Conservation (phyloP, 2,888 invertebrate species). For the Tetragnatha montana region DNA sequence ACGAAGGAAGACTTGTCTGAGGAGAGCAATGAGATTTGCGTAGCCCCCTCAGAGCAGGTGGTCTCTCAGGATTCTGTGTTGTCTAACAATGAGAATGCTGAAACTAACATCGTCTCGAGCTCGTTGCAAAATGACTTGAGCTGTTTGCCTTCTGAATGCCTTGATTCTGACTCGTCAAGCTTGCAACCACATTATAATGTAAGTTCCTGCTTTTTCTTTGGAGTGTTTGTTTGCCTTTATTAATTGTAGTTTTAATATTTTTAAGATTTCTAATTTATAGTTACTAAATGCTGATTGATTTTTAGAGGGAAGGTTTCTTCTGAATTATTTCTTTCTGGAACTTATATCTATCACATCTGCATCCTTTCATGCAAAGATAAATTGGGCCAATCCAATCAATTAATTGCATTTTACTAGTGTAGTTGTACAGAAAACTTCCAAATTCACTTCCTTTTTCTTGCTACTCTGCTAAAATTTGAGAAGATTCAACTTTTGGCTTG, state of each 20-base stretch:
- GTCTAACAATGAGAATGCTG: constrained; percentile 49
- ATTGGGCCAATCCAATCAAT: too few species aligned
- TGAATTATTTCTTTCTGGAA: too few species aligned
- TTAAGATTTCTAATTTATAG: not conserved
- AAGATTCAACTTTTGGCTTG: too few species aligned
- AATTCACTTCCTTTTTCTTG: too few species aligned
- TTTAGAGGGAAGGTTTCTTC: too few species aligned
- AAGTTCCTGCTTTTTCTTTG: constrained; percentile 46
- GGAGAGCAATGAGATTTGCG: constrained; percentile 38
- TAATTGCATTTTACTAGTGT: too few species aligned
- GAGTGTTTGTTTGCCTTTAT: not conserved
- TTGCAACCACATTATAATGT: constrained; percentile 66
- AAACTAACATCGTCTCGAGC: constrained; percentile 37
- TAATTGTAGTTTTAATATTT: not conserved
- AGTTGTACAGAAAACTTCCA: too few species aligned
- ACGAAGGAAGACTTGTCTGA: constrained; percentile 25
- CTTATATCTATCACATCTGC: too few species aligned
- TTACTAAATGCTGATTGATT: too few species aligned
- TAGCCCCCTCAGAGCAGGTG: constrained; percentile 19
- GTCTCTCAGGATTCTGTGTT: constrained; percentile 26
- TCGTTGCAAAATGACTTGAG: constrained; percentile 55
- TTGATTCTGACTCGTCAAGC: constrained; percentile 67
- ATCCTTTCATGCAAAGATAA: too few species aligned
- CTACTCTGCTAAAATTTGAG: too few species aligned
- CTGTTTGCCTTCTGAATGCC: constrained; percentile 56